phyloP scores from a whole-genome alignment of 2,113 vertebrate genomes.

The Athene noctua region DNA sequence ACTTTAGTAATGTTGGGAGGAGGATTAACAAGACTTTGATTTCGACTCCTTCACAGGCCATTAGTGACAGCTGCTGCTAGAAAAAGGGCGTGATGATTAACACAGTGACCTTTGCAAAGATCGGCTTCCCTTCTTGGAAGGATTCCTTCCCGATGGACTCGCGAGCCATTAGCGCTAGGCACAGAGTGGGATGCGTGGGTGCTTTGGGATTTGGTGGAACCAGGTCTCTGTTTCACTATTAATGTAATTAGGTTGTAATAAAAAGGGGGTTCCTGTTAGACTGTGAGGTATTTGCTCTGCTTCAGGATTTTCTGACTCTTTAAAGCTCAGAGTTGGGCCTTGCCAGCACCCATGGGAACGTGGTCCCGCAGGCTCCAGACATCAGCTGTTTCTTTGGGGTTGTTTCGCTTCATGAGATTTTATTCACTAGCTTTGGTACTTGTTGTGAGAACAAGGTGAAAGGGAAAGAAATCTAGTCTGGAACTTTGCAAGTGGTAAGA shows the following conservation, averaged over 20 bases:
- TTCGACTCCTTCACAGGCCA: slow-evolving; percentile 38
- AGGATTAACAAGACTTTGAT: slow-evolving; percentile 45
- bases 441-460: background rate
- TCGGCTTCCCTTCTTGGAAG: slow-evolving; percentile 3
- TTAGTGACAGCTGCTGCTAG: slow-evolving; percentile 31
- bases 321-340: background rate
- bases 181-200: background rate
- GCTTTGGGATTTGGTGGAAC: background rate
- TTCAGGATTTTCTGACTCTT: background rate
- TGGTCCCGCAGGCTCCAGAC: background rate
- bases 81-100: slow-evolving; percentile 38
- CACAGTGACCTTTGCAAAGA: slow-evolving; percentile 47
- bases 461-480: background rate
- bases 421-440: background rate
- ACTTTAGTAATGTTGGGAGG: background rate
- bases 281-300: background rate
- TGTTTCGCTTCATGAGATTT: background rate
- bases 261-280: background rate
- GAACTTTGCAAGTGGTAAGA: background rate
- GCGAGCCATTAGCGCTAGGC: background rate
- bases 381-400: background rate
- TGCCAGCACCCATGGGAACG: background rate
- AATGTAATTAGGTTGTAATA: background rate
- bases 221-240: background rate
- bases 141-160: background rate